Evolutionary conservation across 2,797 vertebrate genomes (phyloP), one percentile per base, ranked within the genome.

Genomic region (Acrocephalus scirpaceus): DNA sequence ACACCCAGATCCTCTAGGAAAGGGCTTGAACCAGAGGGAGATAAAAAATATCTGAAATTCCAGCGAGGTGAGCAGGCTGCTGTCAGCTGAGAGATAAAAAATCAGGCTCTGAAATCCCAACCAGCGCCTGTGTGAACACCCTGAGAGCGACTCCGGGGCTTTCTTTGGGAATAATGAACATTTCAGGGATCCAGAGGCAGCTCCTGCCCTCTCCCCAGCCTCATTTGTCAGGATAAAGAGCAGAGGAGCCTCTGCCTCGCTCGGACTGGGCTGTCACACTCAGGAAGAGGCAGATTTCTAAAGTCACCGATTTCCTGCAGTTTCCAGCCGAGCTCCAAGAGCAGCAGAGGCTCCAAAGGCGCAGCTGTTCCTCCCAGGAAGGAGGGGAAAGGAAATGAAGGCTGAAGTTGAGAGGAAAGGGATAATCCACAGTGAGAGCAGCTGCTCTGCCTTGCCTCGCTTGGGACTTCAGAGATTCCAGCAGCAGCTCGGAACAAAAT

Each of bases 311-410:
- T 82, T 96, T 96, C 94, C 95, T 96, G 93, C 94, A 27, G 25
- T 27, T 72, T 26, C 89, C 44, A 75, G 77, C 12, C 9, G 14
- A 4, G 92, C 77, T 95, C 93, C 94, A 92, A 88, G 50, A 83
- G 94, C 93, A 50, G 95, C 83, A 23, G 56, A 6, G 83, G 69
- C 69, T 96, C 94, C 95, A 95, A 79, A 58, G 0, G 73, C 93
- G 10, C 96, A 96, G 96, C 95, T 96, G 96, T 79, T 96, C 91
- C 92, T 96, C 93, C 91, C 93, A 87, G 94, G 60, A 92, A 95
- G 92, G 34, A 48, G 65, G 94, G 60, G 20, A 92, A 32, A 97
- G 95, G 96, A 97, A 97, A 95, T 96, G 96, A 96, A 92, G 92
- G 47, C 95, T 94, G 96, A 87, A 86, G 95, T 87, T 42, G 62